phyloP scores from a whole-genome alignment of 2,888 invertebrate species.

The Trachelus iudaicus region DNA sequence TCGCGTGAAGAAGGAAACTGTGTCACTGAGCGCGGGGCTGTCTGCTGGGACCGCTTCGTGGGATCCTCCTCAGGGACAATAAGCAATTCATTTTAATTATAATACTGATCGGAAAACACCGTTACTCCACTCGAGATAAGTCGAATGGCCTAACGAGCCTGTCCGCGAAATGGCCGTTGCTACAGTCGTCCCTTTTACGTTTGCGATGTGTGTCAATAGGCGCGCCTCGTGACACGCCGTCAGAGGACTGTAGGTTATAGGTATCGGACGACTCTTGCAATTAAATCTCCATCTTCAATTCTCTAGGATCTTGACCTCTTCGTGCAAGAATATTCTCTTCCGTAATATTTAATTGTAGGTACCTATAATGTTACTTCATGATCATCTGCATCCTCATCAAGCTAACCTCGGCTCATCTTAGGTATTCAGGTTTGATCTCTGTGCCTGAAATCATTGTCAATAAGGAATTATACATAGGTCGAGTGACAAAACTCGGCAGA shows the following conservation, averaged over 20 bases:
- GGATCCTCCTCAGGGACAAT: constrained; percentile 34
- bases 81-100: constrained; percentile 45
- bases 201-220: not conserved
- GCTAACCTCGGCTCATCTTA: not conserved
- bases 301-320: not conserved
- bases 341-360: not conserved
- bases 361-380: not conserved
- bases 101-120: constrained; percentile 36
- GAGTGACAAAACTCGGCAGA: not conserved
- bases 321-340: not conserved
- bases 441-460: not conserved
- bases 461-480: not conserved
- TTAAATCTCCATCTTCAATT: not conserved
- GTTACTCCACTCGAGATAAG: constrained; percentile 28
- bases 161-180: not conserved
- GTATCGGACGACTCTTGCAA: not conserved
- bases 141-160: constrained; percentile 21
- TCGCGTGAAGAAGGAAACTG: constrained; percentile 34
- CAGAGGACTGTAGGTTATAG: not conserved
- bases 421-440: not conserved
- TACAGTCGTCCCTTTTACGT: constrained; percentile 6
- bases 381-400: not conserved
- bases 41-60: constrained; percentile 14
- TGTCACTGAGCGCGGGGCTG: constrained; percentile 26
- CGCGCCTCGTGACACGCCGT: not conserved